Base-by-base conservation (phyloP, 2,797 vertebrate species). In the Odontamblyopus rebecca region DNA sequence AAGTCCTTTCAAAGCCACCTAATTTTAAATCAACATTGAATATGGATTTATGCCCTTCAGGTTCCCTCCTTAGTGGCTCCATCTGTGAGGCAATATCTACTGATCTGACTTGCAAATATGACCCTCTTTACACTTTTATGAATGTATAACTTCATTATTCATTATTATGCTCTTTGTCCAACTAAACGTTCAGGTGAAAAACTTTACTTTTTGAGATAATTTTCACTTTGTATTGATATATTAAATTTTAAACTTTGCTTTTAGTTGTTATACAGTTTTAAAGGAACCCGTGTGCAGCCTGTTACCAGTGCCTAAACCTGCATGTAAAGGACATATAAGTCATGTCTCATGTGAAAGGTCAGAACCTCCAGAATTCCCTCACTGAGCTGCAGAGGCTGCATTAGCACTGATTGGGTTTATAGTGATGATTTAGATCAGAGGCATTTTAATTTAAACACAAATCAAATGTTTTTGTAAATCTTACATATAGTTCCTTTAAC, bases 11-110 rank as follows among this genome's bases (percentile, higher is more conserved):
- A 60, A 51, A 72, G 50, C 3, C 18, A 44, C 70, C 54, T 71
- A 38, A 9, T 70, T 41, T 68, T 72, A 68, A 66, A 68, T 66
- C 53, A 61, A 35, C 38, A 78, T 61, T 75, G 70, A 78, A 68
- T 80, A 81, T 80, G 67, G 26, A 81, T 78, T 30, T 56, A 35
- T 84, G 56, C 68, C 68, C 70, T 71, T 26, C 62, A 70, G 72
- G 56, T 61, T 75, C 72, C 26, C 70, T 54, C 26, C 44, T 74
- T 61, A 44, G 66, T 57, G 61, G 12, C 9, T 41, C 16, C 35
- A 48, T 78, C 57, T 51, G 4, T 23, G 11, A 69, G 63, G 41
- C 13, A 50, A 30, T 69, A 67, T 75, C 6, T 18, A 56, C 32
- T 54, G 54, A 75, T 77, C 70, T 82, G 54, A 51, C 59, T 74